These are phyloP conservation scores for Pseudomyrmex concolor DNA, from an alignment of 1,140 invertebrate genomes.

Conservation along the genomic window DNA sequence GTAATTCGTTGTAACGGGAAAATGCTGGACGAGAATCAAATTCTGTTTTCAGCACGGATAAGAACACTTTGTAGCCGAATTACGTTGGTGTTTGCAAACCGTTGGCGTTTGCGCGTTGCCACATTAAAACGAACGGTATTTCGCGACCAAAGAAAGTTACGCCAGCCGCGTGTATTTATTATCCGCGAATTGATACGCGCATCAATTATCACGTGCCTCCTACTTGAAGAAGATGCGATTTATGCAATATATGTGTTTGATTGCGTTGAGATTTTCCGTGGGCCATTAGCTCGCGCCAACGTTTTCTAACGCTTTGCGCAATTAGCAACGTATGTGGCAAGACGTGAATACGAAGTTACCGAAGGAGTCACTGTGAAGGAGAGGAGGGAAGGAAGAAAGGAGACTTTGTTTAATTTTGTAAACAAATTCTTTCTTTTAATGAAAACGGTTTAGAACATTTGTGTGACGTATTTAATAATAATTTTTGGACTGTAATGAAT, in stretches of 20 bases:
- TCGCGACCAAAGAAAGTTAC: slow-evolving; percentile 5
- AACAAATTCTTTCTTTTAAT: too few relatives aligned
- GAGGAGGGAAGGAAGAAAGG: too few relatives aligned
- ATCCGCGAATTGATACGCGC: slow-evolving; percentile 6
- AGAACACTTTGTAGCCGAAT: background rate
- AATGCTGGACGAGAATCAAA: slow-evolving; percentile 8
- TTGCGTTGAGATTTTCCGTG: slow-evolving; percentile 8
- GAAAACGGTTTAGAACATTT: too few relatives aligned
- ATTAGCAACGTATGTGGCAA: background rate
- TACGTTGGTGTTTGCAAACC: slow-evolving; percentile 17
- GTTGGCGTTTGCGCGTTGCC: slow-evolving; percentile 4
- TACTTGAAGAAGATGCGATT: slow-evolving; percentile 16
- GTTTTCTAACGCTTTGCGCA: slow-evolving; percentile 37
- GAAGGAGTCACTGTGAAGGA: too few relatives aligned
- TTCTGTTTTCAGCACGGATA: background rate
- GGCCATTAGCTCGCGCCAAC: slow-evolving; percentile 11
- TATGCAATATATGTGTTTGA: background rate
- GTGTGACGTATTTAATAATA: too few relatives aligned
- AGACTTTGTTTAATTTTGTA: too few relatives aligned
- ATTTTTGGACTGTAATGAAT: too few relatives aligned
- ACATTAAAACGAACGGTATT: slow-evolving; percentile 47
- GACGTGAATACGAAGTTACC: background rate
- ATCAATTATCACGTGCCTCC: background rate
- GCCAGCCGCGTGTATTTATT: slow-evolving; percentile 10
- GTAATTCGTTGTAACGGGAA: background rate